Base-by-base conservation (phyloP, 2,113 vertebrate species). In the Chrysochloris asiatica region DNA sequence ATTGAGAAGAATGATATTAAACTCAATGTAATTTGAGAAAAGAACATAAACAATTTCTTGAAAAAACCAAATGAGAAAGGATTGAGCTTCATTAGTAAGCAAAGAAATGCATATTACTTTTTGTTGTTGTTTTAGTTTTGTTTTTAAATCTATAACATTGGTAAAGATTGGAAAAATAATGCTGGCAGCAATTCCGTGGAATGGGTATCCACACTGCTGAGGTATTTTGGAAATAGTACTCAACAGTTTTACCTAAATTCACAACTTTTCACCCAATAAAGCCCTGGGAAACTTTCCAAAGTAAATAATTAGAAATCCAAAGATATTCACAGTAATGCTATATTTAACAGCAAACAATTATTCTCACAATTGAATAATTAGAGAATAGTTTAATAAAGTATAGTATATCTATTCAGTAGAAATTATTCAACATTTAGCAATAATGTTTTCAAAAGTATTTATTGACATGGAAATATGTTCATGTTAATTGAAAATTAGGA, bases 251-350 rank as follows among this genome's bases (percentile, higher is more conserved):
- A 85, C 79, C 30, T 48, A 90, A 67, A 33, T 43, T 50, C 45
- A 21, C 45, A 88, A 48, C 9, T 54, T 73, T 92, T 94, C 36
- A 61, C n/a, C 50, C 43, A 54, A 0, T 78, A 65, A 84, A 4
- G 26, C 77, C 50, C 69, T 61, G 30, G 71, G 79, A 90, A 83
- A 22, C 41, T 69, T 86, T 92, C 52, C 71, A 88, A 80, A 88
- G 83, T 41, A 91, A 93, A 86, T 81, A 48, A 80, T 79, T 90
- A 88, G 69, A 90, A 81, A 76, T 50, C n/a, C 14, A 87, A 72
- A 89, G 41, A 80, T 80, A 30, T 88, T 93, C 50, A 48, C 8
- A 90, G 81, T 41, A 43, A 59, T 30, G 48, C 50, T 85, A 78
- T 73, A 43, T 41, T 93, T 75, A 89, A 71, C 7, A 47, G 33